Base-by-base conservation (phyloP, 2,113 vertebrate genomes). In the Hemiscyllium ocellatum region DNA sequence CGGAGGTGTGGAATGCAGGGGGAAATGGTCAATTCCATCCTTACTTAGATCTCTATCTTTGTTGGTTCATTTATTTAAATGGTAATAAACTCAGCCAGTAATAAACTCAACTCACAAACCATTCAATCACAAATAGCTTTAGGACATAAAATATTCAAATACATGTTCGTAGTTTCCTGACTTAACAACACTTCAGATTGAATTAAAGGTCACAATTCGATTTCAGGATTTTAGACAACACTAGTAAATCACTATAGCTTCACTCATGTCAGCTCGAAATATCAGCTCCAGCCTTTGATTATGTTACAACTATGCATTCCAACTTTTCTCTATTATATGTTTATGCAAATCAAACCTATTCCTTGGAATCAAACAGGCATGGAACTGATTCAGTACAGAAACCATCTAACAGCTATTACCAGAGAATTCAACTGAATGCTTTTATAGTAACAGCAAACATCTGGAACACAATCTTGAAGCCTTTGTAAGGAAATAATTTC, bases 401-500 rank as follows among this genome's bases (percentile, higher is more conserved):
- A 68, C 33, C 33, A 93, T 33, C 89, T 19, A 37, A 5, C n/a
- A n/a, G 33, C 65, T 20, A 66, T 93, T 93, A 37, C 61, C 20
- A 65, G 61, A 93, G 61, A 68, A 93, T 93, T 93, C 61, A 66
- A 93, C 61, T 19, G 89, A 93, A 66, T 93, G 61, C 56, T 93
- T 66, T 93, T 20, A 68, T 93, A 65, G 89, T 93, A 93, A 93
- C 89, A 93, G 61, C 33, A 65, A 93, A 93, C 89, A 93, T 93
- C 89, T 93, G 89, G 89, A 68, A 93, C 89, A 93, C 61, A 66
- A 93, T 47, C 15, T 37, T 19, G 19, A 93, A 68, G 61, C 33
- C 89, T 37, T n/a, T 93, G 61, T 37, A 93, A 93, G 89, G 89
- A 93, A 93, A 37, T 93, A 66, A 66, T 93, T 93, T n/a, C 89